phyloP scores from a whole-genome alignment of 1,140 invertebrate species.

The Hermetia illucens region DNA sequence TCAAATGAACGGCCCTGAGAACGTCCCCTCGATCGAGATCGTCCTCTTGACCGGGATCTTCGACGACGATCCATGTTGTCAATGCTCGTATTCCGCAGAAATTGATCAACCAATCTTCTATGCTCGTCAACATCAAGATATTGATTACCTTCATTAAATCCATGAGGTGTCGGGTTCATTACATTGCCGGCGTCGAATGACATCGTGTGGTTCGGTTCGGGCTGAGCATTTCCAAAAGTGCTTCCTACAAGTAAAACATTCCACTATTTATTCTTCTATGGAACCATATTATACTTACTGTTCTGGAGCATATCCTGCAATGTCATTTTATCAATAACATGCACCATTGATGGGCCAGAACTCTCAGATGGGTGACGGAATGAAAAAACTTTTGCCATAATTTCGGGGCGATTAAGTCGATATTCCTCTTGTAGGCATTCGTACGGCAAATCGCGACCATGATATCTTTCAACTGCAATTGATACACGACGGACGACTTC shows the following conservation, averaged over 20 bases:
- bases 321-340: constrained; percentile 19
- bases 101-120: neutral
- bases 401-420: constrained; percentile 10
- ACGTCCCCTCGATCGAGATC: no score
- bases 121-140: neutral
- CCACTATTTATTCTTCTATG: no score
- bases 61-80: neutral
- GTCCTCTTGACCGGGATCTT: no score
- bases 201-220: no score
- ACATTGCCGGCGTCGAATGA: no score
- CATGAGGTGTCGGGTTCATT: no score
- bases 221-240: no score
- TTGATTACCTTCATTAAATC: no score
- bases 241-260: no score
- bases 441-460: constrained; percentile 16
- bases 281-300: no score
- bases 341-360: constrained; percentile 18
- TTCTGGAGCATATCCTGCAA: constrained; percentile 5
- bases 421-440: constrained; percentile 18
- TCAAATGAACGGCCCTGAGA: no score
- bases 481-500: constrained; percentile 13
- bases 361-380: constrained; percentile 19
- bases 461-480: constrained; percentile 20
- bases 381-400: constrained; percentile 14
- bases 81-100: neutral